These are phyloP conservation scores for Drosophila barbarae DNA, from an alignment of 2,888 invertebrate species.

Conservation along the genomic window DNA sequence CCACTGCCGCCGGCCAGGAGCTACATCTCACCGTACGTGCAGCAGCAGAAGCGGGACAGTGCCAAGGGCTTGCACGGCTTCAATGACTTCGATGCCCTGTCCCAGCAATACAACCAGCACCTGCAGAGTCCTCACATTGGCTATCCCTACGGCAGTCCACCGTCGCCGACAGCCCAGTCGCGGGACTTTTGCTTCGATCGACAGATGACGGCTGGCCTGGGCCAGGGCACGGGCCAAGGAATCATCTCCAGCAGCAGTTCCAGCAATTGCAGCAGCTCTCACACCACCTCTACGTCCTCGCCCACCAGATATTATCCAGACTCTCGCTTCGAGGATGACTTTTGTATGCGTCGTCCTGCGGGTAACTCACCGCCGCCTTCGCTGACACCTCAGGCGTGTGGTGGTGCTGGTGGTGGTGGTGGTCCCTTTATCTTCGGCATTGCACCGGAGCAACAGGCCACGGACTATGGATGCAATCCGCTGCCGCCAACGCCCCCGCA, in stretches of 20 bases:
- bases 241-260: constrained; percentile 52
- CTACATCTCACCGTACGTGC: constrained; percentile 73
- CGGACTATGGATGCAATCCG: constrained; percentile 43
- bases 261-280: constrained; percentile 30
- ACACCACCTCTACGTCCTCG: constrained; percentile 36
- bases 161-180: constrained; percentile 77
- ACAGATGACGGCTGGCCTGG: constrained; percentile 7
- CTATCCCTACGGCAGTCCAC: constrained; percentile 79
- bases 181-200: constrained; percentile 76
- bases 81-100: constrained; percentile 79
- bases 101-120: constrained; percentile 78
- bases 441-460: constrained; percentile 78
- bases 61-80: constrained; percentile 78
- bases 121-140: constrained; percentile 78
- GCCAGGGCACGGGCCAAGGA: constrained; percentile 19
- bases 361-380: neutral
- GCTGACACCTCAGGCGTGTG: constrained; percentile 3
- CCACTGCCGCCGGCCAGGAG: constrained; percentile 39
- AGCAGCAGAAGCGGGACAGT: constrained; percentile 76
- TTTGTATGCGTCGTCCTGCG: constrained; percentile 54
- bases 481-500: constrained; percentile 21
- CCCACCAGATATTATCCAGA: constrained; percentile 47
- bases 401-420: constrained; percentile 66
- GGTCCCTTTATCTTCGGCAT: constrained; percentile 83
- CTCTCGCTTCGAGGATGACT: constrained; percentile 78